phyloP scores from a whole-genome alignment of 2,888 invertebrate genomes.

The Orchesellides sinensis region DNA sequence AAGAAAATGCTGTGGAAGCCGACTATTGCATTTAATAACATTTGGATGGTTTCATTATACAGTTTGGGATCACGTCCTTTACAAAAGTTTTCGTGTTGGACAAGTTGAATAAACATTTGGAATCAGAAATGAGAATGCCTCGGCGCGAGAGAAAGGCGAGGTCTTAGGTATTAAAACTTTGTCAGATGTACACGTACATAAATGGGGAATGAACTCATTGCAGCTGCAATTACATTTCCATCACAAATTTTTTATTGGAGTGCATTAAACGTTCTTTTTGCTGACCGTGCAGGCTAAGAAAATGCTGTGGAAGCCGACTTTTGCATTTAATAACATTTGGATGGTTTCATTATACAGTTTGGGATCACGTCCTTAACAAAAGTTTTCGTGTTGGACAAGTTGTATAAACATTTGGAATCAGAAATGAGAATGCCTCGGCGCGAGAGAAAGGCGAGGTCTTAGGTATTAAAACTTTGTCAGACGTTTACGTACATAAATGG shows the following conservation, averaged over 20 bases:
- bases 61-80: conserved; percentile 27
- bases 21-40: no score
- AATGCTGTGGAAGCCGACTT: neutral
- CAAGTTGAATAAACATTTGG: conserved; percentile 34
- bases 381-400: conserved; percentile 17
- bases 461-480: neutral
- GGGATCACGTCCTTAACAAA: conserved; percentile 24
- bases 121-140: neutral
- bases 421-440: neutral
- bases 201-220: conserved; percentile 41
- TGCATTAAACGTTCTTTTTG: conserved; percentile 42
- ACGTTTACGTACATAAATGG: neutral
- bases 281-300: conserved; percentile 23
- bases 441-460: conserved; percentile 27
- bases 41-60: conserved; percentile 35
- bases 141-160: conserved; percentile 21
- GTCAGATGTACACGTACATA: neutral
- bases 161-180: no score
- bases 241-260: conserved; percentile 37
- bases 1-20: neutral
- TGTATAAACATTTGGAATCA: conserved; percentile 25
- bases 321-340: no score
- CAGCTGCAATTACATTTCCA: conserved; percentile 53
- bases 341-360: conserved; percentile 41
- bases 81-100: conserved; percentile 6